Conservation (phyloP, 2,113 vertebrate species). For the Ciconia stormi region DNA sequence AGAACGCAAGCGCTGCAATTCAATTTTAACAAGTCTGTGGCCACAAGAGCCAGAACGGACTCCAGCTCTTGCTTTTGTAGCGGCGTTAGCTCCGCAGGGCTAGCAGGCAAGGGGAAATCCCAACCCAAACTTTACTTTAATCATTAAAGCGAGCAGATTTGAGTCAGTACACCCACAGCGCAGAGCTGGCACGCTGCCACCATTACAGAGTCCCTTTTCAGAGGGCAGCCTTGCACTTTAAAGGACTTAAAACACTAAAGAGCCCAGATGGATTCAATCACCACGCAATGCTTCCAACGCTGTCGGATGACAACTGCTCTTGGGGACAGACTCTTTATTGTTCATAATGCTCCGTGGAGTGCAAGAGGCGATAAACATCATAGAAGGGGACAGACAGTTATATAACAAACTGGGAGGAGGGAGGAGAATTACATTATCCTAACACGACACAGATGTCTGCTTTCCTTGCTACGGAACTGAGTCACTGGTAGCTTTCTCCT, state of each 20-base stretch:
- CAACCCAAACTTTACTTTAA: background rate
- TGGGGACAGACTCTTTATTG: constrained; percentile 42
- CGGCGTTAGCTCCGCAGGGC: background rate
- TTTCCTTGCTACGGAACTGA: background rate
- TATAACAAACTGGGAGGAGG: background rate
- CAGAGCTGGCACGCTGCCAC: background rate
- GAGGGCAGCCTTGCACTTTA: background rate
- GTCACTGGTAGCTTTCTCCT: background rate
- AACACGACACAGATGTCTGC: background rate
- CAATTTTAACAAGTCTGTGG: background rate
- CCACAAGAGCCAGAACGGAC: background rate
- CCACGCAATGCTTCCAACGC: background rate
- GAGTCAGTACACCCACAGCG: background rate
- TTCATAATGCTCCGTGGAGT: background rate
- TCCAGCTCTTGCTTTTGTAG: background rate
- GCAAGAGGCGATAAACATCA: background rate
- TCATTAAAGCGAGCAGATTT: background rate
- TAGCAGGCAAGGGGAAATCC: background rate
- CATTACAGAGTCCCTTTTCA: background rate
- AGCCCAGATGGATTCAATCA: background rate
- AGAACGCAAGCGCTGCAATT: background rate
- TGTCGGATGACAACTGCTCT: background rate
- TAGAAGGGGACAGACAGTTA: background rate
- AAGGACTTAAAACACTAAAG: background rate
- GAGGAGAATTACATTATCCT: background rate